Conservation (phyloP, 1,140 invertebrate species). For the Drosophila malerkotliana region DNA sequence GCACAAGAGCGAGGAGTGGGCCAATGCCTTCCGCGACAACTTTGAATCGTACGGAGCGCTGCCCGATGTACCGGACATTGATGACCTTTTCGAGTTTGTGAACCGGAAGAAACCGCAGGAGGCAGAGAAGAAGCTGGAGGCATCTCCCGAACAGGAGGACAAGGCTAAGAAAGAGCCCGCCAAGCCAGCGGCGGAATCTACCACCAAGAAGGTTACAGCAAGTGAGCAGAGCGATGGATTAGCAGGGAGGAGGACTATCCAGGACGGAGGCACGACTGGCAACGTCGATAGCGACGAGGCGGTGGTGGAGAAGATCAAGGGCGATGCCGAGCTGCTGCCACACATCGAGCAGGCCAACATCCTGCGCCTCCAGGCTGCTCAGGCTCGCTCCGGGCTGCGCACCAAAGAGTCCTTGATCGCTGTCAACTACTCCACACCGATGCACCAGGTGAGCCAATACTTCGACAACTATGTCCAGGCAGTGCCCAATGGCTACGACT, state of each 20-base stretch:
- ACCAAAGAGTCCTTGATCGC: slow-evolving; percentile 63
- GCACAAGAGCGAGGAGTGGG: slow-evolving; percentile 78
- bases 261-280: slow-evolving; percentile 3
- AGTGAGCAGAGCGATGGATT: slow-evolving; percentile 19
- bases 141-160: slow-evolving; percentile 13
- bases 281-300: slow-evolving; percentile 59
- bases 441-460: slow-evolving; percentile 69
- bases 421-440: slow-evolving; percentile 76
- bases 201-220: slow-evolving; percentile 24
- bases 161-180: slow-evolving; percentile 16
- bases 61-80: slow-evolving; percentile 80
- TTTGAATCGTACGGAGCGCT: slow-evolving; percentile 73
- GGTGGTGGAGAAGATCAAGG: slow-evolving; percentile 75
- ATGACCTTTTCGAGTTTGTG: slow-evolving; percentile 80
- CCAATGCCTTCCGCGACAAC: slow-evolving; percentile 75
- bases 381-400: slow-evolving; percentile 22
- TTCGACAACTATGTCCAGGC: slow-evolving; percentile 77
- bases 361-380: slow-evolving; percentile 58
- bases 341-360: slow-evolving; percentile 69
- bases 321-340: slow-evolving; percentile 76
- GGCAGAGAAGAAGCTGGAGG: slow-evolving; percentile 20
- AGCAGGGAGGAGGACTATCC: background rate
- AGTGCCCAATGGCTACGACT: slow-evolving; percentile 71
- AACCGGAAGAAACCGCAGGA: slow-evolving; percentile 62
- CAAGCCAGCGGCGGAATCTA: slow-evolving; percentile 26